Percentiles rank a stretch among this genome's conserved stretches.
Evolutionary conservation across 2,113 vertebrate species (phyloP).

Genomic region (Protobothrops flavoviridis): DNA sequence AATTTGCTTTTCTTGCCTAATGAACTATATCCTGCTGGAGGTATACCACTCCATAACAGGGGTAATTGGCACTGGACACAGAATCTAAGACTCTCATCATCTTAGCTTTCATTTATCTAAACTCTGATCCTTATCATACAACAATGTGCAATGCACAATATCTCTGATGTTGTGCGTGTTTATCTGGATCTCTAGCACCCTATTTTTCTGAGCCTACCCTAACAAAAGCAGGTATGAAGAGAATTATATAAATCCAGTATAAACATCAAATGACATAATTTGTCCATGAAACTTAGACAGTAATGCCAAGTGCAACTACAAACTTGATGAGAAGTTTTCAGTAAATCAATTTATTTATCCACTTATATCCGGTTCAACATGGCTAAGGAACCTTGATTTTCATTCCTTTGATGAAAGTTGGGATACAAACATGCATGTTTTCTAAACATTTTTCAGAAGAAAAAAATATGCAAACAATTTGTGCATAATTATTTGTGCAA

Average conservation of each 20-base stretch:
- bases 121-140: not conserved
- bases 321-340: not conserved
- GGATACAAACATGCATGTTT: not conserved
- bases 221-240: not conserved
- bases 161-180: not conserved
- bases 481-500: not conserved
- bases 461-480: not conserved
- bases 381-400: not conserved
- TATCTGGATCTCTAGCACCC: not conserved
- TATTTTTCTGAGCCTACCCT: not conserved
- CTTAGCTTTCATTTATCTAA: not conserved
- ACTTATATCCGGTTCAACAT: not conserved
- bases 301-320: not conserved
- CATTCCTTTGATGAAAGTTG: not conserved
- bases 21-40: not conserved
- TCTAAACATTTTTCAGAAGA: not conserved
- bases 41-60: not conserved
- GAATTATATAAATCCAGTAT: not conserved
- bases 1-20: not conserved
- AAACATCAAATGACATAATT: not conserved
- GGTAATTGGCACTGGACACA: not conserved
- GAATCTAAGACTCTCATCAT: not conserved
- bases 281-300: not conserved
- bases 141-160: not conserved
- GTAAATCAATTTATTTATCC: too few relatives aligned